phyloP scores from a whole-genome alignment of 2,888 invertebrate species.

The Villa cingulata region DNA sequence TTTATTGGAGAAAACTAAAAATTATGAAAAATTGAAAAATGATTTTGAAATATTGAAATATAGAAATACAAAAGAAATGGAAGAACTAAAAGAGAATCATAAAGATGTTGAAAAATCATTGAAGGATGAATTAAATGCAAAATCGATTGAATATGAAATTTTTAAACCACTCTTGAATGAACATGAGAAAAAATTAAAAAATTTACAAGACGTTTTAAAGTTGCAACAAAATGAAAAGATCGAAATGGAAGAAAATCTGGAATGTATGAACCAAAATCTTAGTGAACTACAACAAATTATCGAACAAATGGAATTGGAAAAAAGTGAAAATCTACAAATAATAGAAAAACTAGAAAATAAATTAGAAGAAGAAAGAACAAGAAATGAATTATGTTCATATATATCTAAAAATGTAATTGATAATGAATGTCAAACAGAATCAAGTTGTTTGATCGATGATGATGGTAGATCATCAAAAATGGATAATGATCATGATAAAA shows the following conservation, averaged over 20 bases:
- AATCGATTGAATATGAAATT: neutral
- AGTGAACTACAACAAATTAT: neutral
- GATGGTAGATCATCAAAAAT: neutral
- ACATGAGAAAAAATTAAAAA: neutral
- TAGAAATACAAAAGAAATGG: neutral
- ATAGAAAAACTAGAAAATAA: too few relatives aligned
- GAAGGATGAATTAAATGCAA: neutral
- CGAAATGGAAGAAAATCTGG: neutral
- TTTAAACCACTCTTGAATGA: neutral
- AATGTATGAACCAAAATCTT: neutral
- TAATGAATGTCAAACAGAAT: neutral
- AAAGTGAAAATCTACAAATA: neutral
- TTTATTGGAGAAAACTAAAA: neutral
- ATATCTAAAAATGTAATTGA: too few relatives aligned
- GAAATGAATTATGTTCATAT: neutral
- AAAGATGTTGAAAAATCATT: neutral
- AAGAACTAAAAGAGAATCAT: neutral
- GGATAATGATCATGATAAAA: slow-evolving; percentile 11
- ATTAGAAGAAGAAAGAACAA: too few relatives aligned
- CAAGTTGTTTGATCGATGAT: neutral
- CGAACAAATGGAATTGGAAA: neutral
- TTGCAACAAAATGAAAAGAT: neutral
- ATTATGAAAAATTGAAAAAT: too few relatives aligned
- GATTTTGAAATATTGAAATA: neutral
- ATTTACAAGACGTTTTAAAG: too few relatives aligned